Percentiles rank a stretch among this genome's conserved stretches.
These are phyloP conservation scores for Troides oblongomaculatus DNA, from an alignment of 2,888 invertebrate genomes.

Conservation along the genomic window DNA sequence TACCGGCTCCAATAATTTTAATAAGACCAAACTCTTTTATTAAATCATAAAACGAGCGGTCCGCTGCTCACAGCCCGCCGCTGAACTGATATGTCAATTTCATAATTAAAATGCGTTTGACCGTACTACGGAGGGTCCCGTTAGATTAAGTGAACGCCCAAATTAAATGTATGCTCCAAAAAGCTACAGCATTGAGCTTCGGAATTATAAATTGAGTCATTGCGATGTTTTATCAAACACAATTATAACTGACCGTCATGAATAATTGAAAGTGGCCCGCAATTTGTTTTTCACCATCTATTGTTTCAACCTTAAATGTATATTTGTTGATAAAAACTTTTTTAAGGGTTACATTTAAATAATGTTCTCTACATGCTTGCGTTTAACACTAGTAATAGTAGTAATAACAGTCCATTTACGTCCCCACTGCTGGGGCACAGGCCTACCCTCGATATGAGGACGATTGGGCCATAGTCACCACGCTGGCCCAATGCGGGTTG, in stretches of 20 bases:
- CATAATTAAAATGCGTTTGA: conserved; percentile 79
- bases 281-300: conserved; percentile 14
- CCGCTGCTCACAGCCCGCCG: conserved; percentile 45
- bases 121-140: conserved; percentile 59
- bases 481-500: too few species aligned
- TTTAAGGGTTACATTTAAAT: not conserved
- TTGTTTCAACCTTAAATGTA: not conserved
- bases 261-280: conserved; percentile 50
- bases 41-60: conserved; percentile 70
- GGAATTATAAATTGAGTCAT: conserved; percentile 65
- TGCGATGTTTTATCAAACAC: conserved; percentile 59
- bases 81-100: conserved; percentile 74
- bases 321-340: not conserved
- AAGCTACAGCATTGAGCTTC: conserved; percentile 51
- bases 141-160: conserved; percentile 64
- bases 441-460: too few species aligned
- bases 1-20: conserved; percentile 64
- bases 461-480: too few species aligned
- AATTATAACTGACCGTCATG: conserved; percentile 64
- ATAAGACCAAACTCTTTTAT: conserved; percentile 74
- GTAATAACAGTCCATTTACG: too few species aligned
- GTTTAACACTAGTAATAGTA: too few species aligned
- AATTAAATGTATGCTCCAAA: conserved; percentile 61
- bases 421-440: too few species aligned
- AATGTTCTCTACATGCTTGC: too few species aligned